Evolutionary conservation across 2,888 invertebrate species (phyloP).

Genomic region (Cephonodes hylas): DNA sequence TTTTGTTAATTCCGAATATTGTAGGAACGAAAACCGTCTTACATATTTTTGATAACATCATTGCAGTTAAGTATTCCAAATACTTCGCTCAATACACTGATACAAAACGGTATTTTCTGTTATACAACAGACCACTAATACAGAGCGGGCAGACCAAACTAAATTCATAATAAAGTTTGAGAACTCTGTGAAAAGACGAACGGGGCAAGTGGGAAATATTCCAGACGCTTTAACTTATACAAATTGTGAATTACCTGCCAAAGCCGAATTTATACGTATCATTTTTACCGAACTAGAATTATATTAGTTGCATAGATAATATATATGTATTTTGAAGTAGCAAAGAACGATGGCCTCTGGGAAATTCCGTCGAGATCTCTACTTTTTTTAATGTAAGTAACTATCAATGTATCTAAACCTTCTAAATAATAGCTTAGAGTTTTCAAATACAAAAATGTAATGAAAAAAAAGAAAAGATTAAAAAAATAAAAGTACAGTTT

Average conservation of each 20-base stretch:
- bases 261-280: background rate
- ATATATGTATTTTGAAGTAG: too few species aligned
- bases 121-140: background rate
- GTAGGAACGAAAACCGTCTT: too few species aligned
- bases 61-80: background rate
- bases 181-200: conserved; percentile 34
- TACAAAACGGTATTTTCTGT: background rate
- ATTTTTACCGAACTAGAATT: background rate
- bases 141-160: conserved; percentile 21
- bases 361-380: too few species aligned
- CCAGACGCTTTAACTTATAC: conserved; percentile 24
- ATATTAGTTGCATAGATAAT: too few species aligned
- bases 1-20: background rate
- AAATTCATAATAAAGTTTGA: conserved; percentile 41
- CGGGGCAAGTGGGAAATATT: conserved; percentile 32
- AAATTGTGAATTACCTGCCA: background rate
- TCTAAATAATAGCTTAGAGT: too few species aligned
- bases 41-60: too few species aligned
- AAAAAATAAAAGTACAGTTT: conserved; percentile 5
- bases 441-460: too few species aligned
- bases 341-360: too few species aligned
- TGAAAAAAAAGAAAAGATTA: too few species aligned
- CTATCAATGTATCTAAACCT: too few species aligned
- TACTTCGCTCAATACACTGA: background rate
- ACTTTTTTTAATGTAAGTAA: too few species aligned